Evolutionary conservation across 1,140 invertebrate genomes (phyloP).

Genomic region (Coptotermes formosanus): DNA sequence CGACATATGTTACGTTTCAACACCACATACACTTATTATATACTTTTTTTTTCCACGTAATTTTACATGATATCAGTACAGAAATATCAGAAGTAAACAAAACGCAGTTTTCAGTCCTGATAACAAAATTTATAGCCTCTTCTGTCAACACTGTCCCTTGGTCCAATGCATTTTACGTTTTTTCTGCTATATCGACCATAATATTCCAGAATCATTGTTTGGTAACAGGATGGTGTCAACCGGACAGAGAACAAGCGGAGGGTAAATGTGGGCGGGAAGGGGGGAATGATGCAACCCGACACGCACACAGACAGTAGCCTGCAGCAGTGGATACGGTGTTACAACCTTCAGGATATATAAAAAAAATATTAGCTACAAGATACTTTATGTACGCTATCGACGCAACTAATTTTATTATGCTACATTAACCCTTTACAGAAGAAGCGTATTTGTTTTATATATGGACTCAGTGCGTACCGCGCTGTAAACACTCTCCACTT

Average conservation of each 20-base stretch:
- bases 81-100: slow-evolving; percentile 26
- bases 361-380: too few relatives aligned
- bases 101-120: background rate
- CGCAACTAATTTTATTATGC: too few relatives aligned
- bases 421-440: too few relatives aligned
- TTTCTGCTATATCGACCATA: background rate
- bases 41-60: background rate
- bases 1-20: too few relatives aligned
- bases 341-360: background rate
- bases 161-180: background rate
- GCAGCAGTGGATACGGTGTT: background rate
- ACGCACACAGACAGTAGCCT: too few relatives aligned
- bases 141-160: background rate
- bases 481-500: too few relatives aligned
- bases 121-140: background rate
- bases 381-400: too few relatives aligned
- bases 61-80: background rate
- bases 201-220: background rate
- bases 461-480: too few relatives aligned
- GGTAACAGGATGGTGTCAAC: background rate
- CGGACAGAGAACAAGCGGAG: background rate
- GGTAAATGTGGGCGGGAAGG: too few relatives aligned
- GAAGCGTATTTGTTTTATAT: too few relatives aligned
- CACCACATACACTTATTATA: background rate
- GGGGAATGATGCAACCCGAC: too few relatives aligned